Evolutionary conservation across 1,140 invertebrate genomes (phyloP), one percentile per base, ranked within the genome.

Genomic region (Bombus huntii): DNA sequence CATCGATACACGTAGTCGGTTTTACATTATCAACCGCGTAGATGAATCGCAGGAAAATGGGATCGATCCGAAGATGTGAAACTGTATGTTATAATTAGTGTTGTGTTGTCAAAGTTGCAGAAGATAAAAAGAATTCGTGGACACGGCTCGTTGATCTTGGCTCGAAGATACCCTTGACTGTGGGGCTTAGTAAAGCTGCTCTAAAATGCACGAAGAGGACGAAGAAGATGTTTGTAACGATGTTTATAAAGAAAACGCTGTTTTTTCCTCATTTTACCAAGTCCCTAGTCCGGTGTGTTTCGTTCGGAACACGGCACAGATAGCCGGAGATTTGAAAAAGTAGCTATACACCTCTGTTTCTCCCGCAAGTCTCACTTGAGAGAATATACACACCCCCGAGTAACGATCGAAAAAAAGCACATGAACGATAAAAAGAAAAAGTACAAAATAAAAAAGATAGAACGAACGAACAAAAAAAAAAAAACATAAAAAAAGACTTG

Each of bases 151-250:
- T 72, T 71, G 83, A 84, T 79, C 76, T 72, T 80, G 83, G 83
- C 76, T 84, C 76, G 83, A 80, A 42, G 83, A 68, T 75, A 75
- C 39, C 42, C 66, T 53, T n/a, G 47, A 44, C 75, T 31, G 53
- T 15, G 53, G 83, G 83, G 66, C 83, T 79, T 78, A 57, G 76
- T 80, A 80, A 83, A 65, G 53, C 59, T 47, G 53, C 75, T 78
- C 25, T 25, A 42, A 66, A 78, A 62, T n/a, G 28, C n/a, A 65
- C 75, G 59, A 78, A 78, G 59, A 78, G 75, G 59, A 78, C 13
- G 28, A 78, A 78, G 75, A 78, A 28, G n/a, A 31, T 18, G 28
- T 28, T n/a, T 62, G 13, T 12, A 12, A 62, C 59, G 59, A 62
- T 62, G 28, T 28, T 15, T 31, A 31, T 10, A 31, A 22, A 44